A percentile compares a stretch with the other conserved stretches of the same genome.
phyloP scores from a whole-genome alignment of 2,888 invertebrate species.

The Chloromyia formosa region DNA sequence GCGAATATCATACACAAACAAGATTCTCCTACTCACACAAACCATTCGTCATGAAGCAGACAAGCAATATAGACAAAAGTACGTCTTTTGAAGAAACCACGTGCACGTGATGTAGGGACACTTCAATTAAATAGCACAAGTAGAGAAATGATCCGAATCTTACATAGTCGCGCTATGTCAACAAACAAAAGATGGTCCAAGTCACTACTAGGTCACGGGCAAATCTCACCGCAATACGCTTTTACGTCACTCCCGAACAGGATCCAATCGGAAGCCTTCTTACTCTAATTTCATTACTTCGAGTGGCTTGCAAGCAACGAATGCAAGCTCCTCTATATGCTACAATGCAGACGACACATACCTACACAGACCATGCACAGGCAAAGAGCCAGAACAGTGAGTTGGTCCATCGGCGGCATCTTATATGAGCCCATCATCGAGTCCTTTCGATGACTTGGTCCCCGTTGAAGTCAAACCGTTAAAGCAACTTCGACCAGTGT shows the following conservation, averaged over 20 bases:
- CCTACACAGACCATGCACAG: constrained; percentile 48
- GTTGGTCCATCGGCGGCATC: constrained; percentile 44
- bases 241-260: constrained; percentile 16
- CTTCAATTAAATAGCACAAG: constrained; percentile 28
- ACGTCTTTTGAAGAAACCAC: too few species aligned
- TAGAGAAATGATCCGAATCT: background rate
- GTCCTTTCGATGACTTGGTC: background rate
- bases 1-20: too few species aligned
- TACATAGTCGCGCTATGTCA: background rate
- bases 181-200: constrained; percentile 18
- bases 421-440: constrained; percentile 8
- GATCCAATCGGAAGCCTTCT: constrained; percentile 23
- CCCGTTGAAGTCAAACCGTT: too few species aligned
- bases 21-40: too few species aligned
- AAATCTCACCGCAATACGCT: constrained; percentile 13
- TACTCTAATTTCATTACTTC: constrained; percentile 28
- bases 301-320: constrained; percentile 24
- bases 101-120: background rate
- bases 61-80: too few species aligned
- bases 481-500: too few species aligned
- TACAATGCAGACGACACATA: constrained; percentile 42
- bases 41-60: too few species aligned
- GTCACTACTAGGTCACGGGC: constrained; percentile 22
- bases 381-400: constrained; percentile 44
- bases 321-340: constrained; percentile 3